Conservation (phyloP, 2,888 invertebrate species). For the Nebria brevicollis region DNA sequence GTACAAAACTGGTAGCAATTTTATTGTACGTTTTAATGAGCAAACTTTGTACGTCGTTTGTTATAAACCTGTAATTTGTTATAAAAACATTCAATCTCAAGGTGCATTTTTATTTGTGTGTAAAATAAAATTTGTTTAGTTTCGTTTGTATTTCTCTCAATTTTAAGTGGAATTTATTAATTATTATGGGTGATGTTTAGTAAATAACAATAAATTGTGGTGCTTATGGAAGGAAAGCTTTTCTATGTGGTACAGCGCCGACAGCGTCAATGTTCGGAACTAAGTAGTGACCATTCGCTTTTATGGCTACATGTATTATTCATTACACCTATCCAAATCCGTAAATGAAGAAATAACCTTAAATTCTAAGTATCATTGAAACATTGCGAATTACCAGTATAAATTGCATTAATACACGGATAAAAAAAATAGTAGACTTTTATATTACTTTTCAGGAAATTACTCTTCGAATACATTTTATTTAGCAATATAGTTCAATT, state of each 20-base stretch:
- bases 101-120: neutral
- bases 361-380: neutral
- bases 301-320: slow-evolving; percentile 10
- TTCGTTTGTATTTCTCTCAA: neutral
- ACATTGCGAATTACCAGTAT: neutral
- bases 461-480: no score
- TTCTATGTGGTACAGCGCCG: neutral
- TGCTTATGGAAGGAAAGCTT: neutral
- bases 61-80: slow-evolving; percentile 14
- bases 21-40: no score
- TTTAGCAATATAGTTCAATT: no score
- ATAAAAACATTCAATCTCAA: neutral
- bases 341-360: neutral
- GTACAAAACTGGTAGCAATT: no score
- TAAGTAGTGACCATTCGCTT: neutral
- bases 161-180: neutral
- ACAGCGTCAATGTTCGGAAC: neutral
- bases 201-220: neutral
- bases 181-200: neutral
- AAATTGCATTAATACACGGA: neutral
- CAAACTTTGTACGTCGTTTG: neutral
- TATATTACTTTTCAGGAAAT: no score
- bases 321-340: slow-evolving; percentile 3
- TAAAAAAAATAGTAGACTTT: neutral
- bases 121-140: neutral